A percentile compares a stretch with the other conserved stretches of the same genome.
Evolutionary conservation across 2,797 vertebrate species (phyloP).

Genomic region (Bradypus variegatus): DNA sequence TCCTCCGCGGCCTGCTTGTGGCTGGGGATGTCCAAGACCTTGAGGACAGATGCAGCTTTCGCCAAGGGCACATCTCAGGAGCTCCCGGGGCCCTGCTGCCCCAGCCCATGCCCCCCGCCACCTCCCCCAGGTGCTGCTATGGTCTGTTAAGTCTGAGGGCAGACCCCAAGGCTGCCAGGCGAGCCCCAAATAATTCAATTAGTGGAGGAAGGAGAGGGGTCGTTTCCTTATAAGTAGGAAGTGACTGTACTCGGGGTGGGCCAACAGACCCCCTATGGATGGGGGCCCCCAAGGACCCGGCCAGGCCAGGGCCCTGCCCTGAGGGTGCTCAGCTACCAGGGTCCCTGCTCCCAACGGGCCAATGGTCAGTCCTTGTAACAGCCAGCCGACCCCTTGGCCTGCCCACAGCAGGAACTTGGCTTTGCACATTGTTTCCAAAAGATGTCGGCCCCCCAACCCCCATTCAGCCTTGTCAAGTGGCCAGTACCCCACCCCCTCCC

Average conservation of each 20-base stretch:
- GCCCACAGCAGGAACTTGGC: neutral
- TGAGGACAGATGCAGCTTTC: neutral
- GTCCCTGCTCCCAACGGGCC: fast-evolving
- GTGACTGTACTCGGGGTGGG: too few species aligned
- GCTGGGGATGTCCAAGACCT: fast-evolving
- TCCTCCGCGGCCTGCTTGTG: fast-evolving
- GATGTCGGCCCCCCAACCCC: fast-evolving
- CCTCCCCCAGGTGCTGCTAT: fast-evolving
- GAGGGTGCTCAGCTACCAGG: fast-evolving
- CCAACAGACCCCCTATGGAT: too few species aligned
- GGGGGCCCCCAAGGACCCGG: neutral
- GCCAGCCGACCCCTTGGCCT: neutral
- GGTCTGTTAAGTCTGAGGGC: neutral
- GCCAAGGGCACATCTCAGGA: neutral
- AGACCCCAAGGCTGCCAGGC: neutral
- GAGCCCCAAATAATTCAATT: neutral
- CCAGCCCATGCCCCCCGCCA: neutral
- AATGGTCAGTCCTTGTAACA: neutral
- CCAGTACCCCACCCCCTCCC: fast-evolving
- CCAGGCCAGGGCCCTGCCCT: neutral
- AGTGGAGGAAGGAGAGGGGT: too few species aligned
- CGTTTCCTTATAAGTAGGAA: neutral
- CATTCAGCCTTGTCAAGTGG: neutral
- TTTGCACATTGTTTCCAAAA: neutral
- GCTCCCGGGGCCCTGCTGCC: too few species aligned